Percentiles rank a stretch among this genome's conserved stretches.
Evolutionary conservation across 2,113 vertebrate genomes (phyloP).

Genomic region (Tauraco erythrolophus): DNA sequence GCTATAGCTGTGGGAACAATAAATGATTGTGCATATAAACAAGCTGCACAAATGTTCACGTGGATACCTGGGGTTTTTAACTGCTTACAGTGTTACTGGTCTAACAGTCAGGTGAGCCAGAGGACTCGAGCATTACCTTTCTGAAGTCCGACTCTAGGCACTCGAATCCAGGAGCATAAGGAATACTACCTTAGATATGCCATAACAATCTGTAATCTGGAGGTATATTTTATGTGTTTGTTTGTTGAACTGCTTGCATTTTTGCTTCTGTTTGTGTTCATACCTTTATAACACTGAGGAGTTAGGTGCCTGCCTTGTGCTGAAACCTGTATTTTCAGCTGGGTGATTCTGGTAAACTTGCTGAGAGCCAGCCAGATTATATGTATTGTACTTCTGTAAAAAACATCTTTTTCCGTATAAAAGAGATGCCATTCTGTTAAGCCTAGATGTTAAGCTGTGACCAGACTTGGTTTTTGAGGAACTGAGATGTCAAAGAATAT

Average conservation of each 20-base stretch:
- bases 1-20: constrained; percentile 12
- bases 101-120: background rate
- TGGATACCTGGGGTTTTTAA: background rate
- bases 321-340: background rate
- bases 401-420: background rate
- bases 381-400: background rate
- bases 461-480: background rate
- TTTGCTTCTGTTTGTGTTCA: background rate
- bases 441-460: background rate
- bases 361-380: background rate
- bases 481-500: background rate
- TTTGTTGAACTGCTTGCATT: background rate
- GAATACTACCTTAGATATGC: background rate
- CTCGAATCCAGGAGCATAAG: background rate
- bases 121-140: background rate
- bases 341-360: background rate
- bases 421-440: background rate
- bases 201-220: background rate
- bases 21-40: constrained; percentile 25
- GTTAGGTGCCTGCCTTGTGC: background rate
- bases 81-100: background rate
- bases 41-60: background rate
- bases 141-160: background rate
- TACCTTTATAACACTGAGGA: background rate
- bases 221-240: background rate